Evolutionary conservation across 1,140 invertebrate genomes (phyloP).

Genomic region (Battus philenor): DNA sequence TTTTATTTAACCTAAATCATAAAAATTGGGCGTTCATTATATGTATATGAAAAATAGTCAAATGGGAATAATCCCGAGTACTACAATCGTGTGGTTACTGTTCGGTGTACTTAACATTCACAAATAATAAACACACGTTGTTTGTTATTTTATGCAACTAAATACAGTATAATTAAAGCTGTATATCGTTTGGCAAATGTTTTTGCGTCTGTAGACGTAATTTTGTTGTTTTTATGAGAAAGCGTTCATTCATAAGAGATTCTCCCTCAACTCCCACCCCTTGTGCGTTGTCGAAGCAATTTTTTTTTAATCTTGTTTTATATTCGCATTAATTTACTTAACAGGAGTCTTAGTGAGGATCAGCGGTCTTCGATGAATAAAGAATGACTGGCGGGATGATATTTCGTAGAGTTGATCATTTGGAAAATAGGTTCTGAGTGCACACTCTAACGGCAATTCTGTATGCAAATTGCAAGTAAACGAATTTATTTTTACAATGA

Average conservation of each 20-base stretch:
- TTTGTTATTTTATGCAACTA: not conserved
- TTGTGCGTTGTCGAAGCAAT: conserved; percentile 58
- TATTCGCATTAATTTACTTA: conserved; percentile 73
- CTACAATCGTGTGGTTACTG: not conserved
- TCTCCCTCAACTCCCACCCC: conserved; percentile 43
- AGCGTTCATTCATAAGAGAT: conserved; percentile 60
- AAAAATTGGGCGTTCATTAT: too few relatives aligned
- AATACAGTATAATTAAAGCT: conserved; percentile 15
- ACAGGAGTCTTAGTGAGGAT: conserved; percentile 53
- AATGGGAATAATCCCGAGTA: not conserved
- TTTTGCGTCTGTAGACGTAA: conserved; percentile 12
- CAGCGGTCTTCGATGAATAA: conserved; percentile 68
- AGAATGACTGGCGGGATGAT: conserved; percentile 43
- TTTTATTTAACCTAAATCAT: too few relatives aligned
- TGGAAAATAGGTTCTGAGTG: conserved; percentile 35
- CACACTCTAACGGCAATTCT: not conserved
- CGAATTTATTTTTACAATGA: not conserved
- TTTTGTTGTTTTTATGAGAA: conserved; percentile 40
- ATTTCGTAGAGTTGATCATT: conserved; percentile 39
- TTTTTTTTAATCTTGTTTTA: conserved; percentile 75
- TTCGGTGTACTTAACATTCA: not conserved
- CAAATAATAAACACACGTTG: not conserved
- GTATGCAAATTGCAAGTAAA: not conserved
- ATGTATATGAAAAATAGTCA: too few relatives aligned
- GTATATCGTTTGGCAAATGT: conserved; percentile 14